Percentiles rank a stretch among this genome's conserved stretches.
These are phyloP conservation scores for Onychostruthus taczanowskii DNA, from an alignment of 2,113 vertebrate species.

Conservation along the genomic window DNA sequence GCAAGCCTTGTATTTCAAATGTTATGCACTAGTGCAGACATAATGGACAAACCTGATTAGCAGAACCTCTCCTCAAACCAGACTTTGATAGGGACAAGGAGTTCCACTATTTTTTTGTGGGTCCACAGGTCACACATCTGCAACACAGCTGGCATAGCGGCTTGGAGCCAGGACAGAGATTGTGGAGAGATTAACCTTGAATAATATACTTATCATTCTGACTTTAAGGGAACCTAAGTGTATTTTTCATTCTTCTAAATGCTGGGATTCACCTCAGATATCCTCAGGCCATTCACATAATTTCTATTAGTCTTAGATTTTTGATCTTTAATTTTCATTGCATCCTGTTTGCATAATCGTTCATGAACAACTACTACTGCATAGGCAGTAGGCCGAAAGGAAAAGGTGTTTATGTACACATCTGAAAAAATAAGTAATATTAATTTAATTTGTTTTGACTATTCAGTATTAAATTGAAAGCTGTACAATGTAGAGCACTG, in stretches of 20 bases:
- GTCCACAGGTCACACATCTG: fast-evolving
- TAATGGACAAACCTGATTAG: neutral
- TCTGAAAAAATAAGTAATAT: neutral
- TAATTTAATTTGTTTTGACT: neutral
- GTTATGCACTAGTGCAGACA: neutral
- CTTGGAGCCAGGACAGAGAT: neutral
- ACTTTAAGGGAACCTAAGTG: neutral
- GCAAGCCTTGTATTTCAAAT: neutral
- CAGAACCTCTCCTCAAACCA: neutral
- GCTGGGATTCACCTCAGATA: neutral
- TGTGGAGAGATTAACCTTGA: neutral
- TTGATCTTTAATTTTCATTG: neutral
- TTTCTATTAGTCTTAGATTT: neutral
- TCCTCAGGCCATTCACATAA: neutral
- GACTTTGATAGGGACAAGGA: neutral
- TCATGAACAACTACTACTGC: neutral
- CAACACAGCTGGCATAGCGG: neutral
- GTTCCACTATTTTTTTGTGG: neutral
- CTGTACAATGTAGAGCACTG: neutral
- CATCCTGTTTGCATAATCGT: neutral
- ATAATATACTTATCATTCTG: neutral
- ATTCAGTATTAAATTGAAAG: neutral
- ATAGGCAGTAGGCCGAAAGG: neutral
- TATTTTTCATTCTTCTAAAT: neutral
- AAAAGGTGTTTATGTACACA: neutral